Base-by-base conservation (phyloP, 1,140 invertebrate genomes). In the Drosophila dunni region DNA sequence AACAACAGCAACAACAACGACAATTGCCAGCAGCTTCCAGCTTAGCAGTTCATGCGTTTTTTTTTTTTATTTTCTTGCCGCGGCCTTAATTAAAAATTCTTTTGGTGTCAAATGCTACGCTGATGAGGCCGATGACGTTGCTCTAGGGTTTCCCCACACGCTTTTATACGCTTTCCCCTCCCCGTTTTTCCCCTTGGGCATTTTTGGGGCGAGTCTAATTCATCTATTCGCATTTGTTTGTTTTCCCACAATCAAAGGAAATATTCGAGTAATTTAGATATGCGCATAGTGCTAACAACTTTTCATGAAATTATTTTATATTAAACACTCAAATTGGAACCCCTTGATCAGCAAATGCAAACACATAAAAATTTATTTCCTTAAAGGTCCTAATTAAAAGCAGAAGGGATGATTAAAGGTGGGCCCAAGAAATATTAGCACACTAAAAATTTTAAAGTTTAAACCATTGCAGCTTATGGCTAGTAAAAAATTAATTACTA, bases 61-160 rank as follows among this genome's bases (percentile, higher is more conserved):
- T 58, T n/a, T 24, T 46, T 62, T 51, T 72, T 38, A 34, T 54
- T 33, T 42, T 48, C 13, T 66, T 69, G 56, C 20, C 60, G 70
- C 64, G 77, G 68, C 77, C 77, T 80, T 84, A 84, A 84, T 84
- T 80, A 84, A 84, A 82, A 84, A 84, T 84, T 79, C 81, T 77
- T 84, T 74, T 71, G 77, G 81, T 84, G 81, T 83, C 81, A 77
- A 79, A 83, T 79, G 79, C 61, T 69, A 15, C 20, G 46, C 36
- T 60, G 58, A 34, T 66, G 65, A 42, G 63, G 67, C 75, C 63
- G 70, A 50, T 57, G 60, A 65, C 58, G 65, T 45, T 60, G 42
- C 58, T 73, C 76, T 74, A 70, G 68, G 76, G 65, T 70, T 84
- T 70, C 62, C 63, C 24, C 24, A 20, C 1, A 20, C 17, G 17